A percentile compares a stretch with the other conserved stretches of the same genome.
Evolutionary conservation across 92 coral and sea anemone species (phyloP).

Genomic region (Palythoa grandiflora): DNA sequence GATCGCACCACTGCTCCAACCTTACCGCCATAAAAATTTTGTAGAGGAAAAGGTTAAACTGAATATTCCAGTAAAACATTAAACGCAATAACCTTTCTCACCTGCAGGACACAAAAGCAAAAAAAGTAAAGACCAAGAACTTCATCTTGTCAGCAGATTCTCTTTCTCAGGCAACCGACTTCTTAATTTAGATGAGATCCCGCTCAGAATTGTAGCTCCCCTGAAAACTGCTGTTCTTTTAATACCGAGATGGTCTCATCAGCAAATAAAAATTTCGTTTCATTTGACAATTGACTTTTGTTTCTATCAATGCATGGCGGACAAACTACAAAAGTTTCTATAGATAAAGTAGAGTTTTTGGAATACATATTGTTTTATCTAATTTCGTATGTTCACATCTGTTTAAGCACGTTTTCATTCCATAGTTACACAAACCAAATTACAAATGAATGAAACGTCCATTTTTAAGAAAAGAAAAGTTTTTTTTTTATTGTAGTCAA

Average conservation of each 20-base stretch:
- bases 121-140: not conserved
- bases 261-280: not conserved
- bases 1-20: too few species aligned
- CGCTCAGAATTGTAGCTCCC: not conserved
- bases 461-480: not conserved
- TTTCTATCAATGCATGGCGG: not conserved
- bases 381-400: not conserved
- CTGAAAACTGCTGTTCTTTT: not conserved
- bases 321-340: not conserved
- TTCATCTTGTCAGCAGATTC: not conserved
- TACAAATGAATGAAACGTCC: not conserved
- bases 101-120: constrained; percentile 27
- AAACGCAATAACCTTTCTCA: not conserved
- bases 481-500: not conserved
- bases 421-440: not conserved
- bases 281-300: not conserved
- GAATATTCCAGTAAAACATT: not conserved
- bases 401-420: not conserved
- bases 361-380: not conserved
- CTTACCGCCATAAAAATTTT: too few species aligned
- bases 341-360: not conserved
- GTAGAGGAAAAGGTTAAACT: too few species aligned
- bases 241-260: not conserved
- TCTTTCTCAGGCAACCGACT: not conserved
- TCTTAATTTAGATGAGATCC: not conserved